Evolutionary conservation across 2,113 vertebrate genomes (phyloP), one percentile per base, ranked within the genome.

Genomic region (Sclerurus mexicanus): DNA sequence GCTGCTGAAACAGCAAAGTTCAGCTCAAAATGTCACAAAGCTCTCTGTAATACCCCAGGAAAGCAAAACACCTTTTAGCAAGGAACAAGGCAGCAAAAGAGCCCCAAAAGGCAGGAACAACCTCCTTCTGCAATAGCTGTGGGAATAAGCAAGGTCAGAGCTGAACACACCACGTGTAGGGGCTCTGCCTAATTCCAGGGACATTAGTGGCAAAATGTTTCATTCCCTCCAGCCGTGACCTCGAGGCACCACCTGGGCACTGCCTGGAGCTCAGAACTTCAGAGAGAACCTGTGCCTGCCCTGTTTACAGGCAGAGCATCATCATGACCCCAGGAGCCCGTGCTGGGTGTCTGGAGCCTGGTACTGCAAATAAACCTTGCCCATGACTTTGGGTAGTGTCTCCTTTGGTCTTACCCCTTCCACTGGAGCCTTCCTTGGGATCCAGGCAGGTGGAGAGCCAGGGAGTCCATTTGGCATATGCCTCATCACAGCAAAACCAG

Each of bases 1-100:
- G 50, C 19, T 97, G 94, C 91, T 95, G 92, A 95, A 93, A 81
- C 91, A 95, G 89, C 92, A 89, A 81, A 62, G 72, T 75, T 89
- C 19, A 91, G 53, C 89, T 93, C 59, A 60, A 79, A 95, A 89
- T 87, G 77, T 87, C 84, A 85, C 89, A 53, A 82, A 73, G 18
- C 53, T 42, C 66, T 66, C 75, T 75, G 60, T 58, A 82, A 25
- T 4, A 72, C 2, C 56, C 47, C 5, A 8, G 53, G 58, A 69
- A 60, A 91, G 77, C 56, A 91, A 79, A 95, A 24, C 27, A 72
- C 3, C 27, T 55, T 85, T 87, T 85, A 91, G 75, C 52, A 59
- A 87, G 64, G 40, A 77, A 72, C 53, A 72, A 80, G 72, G 76
- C 60, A 89, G 55, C 62, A 62, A 55, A 95, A 53, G 20, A 71